Percentiles rank a stretch among this genome's conserved stretches.
Evolutionary conservation across 2,888 invertebrate genomes (phyloP).

Genomic region (Pollenia angustigena): DNA sequence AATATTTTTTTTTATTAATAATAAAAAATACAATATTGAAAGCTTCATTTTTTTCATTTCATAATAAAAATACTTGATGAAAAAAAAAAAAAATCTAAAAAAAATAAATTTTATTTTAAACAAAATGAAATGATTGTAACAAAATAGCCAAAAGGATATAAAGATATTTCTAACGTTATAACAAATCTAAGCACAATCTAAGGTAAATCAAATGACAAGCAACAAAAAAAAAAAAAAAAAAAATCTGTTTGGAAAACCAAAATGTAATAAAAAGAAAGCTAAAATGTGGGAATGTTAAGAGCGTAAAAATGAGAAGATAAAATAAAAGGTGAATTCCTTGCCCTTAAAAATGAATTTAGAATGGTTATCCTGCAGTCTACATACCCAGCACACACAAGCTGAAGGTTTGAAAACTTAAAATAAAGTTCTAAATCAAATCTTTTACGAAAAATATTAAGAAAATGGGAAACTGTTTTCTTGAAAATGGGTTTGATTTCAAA

Average conservation of each 20-base stretch:
- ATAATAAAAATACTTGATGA: conserved; percentile 30
- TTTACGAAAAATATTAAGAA: too few relatives aligned
- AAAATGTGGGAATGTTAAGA: conserved; percentile 18
- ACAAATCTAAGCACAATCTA: conserved; percentile 43
- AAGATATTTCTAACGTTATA: conserved; percentile 51
- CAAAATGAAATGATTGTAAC: conserved; percentile 66
- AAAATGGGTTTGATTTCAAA: too few relatives aligned
- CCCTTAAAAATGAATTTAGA: too few relatives aligned
- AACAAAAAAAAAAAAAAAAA: not conserved
- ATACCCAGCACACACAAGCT: too few relatives aligned
- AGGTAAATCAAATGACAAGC: not conserved
- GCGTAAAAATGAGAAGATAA: not conserved
- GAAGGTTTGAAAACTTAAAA: too few relatives aligned
- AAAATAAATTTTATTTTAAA: conserved; percentile 48
- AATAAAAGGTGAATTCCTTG: not conserved
- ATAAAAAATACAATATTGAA: conserved; percentile 4
- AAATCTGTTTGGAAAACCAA: not conserved
- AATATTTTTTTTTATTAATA: conserved; percentile 53
- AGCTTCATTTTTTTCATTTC: conserved; percentile 13
- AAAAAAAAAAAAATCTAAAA: conserved; percentile 28
- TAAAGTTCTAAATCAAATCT: too few relatives aligned
- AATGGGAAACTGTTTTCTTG: too few relatives aligned
- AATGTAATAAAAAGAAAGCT: not conserved
- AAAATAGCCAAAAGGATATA: conserved; percentile 66
- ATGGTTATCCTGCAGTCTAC: too few relatives aligned